Base-by-base conservation (phyloP, 2,888 invertebrate species). In the Smittia sp. region DNA sequence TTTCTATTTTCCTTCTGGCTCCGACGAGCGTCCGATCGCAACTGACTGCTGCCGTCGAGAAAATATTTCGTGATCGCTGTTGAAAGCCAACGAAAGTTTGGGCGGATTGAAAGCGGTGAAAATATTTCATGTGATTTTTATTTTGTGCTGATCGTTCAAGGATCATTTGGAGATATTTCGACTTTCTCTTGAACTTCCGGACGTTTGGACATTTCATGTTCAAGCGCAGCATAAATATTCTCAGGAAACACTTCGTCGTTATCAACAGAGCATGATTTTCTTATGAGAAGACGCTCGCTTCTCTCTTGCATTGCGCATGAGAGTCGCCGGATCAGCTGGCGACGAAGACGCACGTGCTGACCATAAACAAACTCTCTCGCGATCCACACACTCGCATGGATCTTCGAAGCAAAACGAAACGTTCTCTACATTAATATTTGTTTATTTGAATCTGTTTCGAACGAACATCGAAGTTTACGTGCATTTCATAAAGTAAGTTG, bases 401-500 rank as follows among this genome's bases (percentile, higher is more conserved):
- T n/a, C n/a, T n/a, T n/a, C n/a, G n/a, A n/a, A n/a, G n/a, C n/a
- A n/a, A 32, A 32, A 32, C 9, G 9, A 6, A 6, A 6, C 9
- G 32, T 32, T 32, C 9, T 32, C 32, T 32, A 32, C 32, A 32
- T 32, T 9, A 32, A 32, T 9, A 6, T 32, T 32, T 32, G 32
- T 32, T 32, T 32, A 32, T 32, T 32, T 32, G 9, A 32, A 32
- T 6, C 32, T 32, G 32, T 6, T 32, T 32, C 3, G 3, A 32
- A 32, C 9, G 32, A 32, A 18, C 22, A 58, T 52, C 52, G 15
- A 52, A 52, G 22, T 58, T 58, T 58, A 58, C 18, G 58, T 18
- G 22, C 18, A 22, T 58, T 58, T 18, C 58, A 58, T 58, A 22
- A 58, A 58, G 32, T 70, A 58, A 7, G 62, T 72, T 25, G 70